Evolutionary conservation across 2,888 invertebrate species (phyloP), one percentile per base, ranked within the genome.

Genomic region (Protonemura montana): DNA sequence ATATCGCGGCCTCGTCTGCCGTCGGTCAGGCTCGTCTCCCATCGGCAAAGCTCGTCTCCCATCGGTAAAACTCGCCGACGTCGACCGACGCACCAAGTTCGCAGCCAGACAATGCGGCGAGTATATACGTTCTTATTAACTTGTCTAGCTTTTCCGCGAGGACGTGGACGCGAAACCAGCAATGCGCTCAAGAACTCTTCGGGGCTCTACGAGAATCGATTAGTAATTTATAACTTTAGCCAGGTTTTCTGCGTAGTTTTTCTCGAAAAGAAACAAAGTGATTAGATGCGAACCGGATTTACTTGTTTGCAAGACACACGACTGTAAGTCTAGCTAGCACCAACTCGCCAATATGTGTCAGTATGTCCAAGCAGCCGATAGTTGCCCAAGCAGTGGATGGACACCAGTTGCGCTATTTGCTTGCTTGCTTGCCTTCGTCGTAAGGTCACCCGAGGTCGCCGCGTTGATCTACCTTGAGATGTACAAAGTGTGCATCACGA

Each of bases 161-260:
- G 3, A 26, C 82, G 21, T 21, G 16, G 35, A 30, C 1, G 6
- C 41, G 82, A 26, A 35, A 30, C 13, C 29, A 82, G 82, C 29
- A 82, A 82, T 82, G 82, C 82, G 41, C 42, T 82, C 35, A 82
- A 82, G 82, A 82, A 82, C 82, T 35, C 26, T 59, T 59, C 27
- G n/a, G 27, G 78, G 29, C 30, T 25, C 28, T n/a, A 29, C 81
- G 81, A 29, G 82, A 41, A 16, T 26, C 35, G 82, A 35, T 42
- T 82, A 82, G 26, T 41, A 82, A 82, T 78, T 78, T 28, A 28
- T 78, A 59, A 59, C 59, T 59, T 59, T 13, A 59, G 59, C 59
- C 59, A 59, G 59, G 59, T 59, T 59, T 59, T 59, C 59, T 59
- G 59, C 21, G 10, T 10, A 78, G 78, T 78, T 78, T 78, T 78